These are phyloP conservation scores for Esox niger DNA, from an alignment of 2,113 vertebrate genomes.

Conservation along the genomic window DNA sequence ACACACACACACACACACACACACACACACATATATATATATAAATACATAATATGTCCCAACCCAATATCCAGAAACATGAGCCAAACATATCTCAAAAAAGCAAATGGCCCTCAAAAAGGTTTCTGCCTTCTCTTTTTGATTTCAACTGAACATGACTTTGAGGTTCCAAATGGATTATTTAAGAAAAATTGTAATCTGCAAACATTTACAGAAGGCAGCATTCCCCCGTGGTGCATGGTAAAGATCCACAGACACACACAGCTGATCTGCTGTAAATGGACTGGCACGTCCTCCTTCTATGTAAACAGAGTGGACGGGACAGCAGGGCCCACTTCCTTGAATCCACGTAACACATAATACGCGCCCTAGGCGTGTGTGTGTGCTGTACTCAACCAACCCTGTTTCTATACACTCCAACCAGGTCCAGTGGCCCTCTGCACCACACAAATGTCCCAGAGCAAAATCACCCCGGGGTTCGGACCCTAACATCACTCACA, in stretches of 20 bases:
- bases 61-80: slow-evolving; percentile 43
- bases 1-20: too few species aligned
- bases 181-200: slow-evolving; percentile 76
- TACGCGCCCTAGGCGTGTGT: slow-evolving; percentile 10
- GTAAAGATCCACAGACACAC: slow-evolving; percentile 60
- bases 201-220: slow-evolving; percentile 81
- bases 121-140: slow-evolving; percentile 19
- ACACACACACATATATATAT: too few species aligned
- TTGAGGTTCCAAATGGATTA: slow-evolving; percentile 69
- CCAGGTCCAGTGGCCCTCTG: slow-evolving; percentile 1
- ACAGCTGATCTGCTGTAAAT: slow-evolving; percentile 38
- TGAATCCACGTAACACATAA: too few species aligned
- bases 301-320: slow-evolving; percentile 55
- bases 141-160: slow-evolving; percentile 63
- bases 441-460: neutral
- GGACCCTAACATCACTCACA: slow-evolving; percentile 51
- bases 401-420: neutral
- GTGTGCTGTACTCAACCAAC: slow-evolving; percentile 18
- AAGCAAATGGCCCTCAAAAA: slow-evolving; percentile 43
- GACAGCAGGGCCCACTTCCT: slow-evolving; percentile 4
- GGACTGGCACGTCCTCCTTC: slow-evolving; percentile 57
- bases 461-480: slow-evolving; percentile 38
- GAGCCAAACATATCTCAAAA: slow-evolving; percentile 55
- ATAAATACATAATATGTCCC: slow-evolving; percentile 33
- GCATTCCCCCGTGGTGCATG: slow-evolving; percentile 61